phyloP scores from a whole-genome alignment of 2,888 invertebrate genomes.

The Entomobrya proxima region DNA sequence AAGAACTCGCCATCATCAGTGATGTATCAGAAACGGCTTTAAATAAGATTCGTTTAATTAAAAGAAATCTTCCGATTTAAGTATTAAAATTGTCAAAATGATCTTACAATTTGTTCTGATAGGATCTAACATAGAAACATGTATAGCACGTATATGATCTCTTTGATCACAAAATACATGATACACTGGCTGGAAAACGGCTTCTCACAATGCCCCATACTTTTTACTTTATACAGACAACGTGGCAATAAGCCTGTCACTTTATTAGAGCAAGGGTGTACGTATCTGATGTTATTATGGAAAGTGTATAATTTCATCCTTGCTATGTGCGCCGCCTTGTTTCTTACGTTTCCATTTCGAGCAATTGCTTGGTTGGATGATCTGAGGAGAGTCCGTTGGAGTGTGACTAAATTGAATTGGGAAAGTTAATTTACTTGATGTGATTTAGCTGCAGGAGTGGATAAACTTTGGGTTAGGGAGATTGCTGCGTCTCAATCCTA shows the following conservation, averaged over 20 bases:
- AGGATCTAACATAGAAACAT: background rate
- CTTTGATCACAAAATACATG: background rate
- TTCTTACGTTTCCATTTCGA: no score
- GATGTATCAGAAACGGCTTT: no score
- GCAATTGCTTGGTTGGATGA: constrained; percentile 12
- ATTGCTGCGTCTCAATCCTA: constrained; percentile 24
- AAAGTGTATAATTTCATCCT: no score
- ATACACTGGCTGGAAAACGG: background rate
- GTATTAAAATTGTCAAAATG: no score
- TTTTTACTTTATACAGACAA: background rate
- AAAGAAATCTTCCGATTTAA: no score
- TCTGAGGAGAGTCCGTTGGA: background rate
- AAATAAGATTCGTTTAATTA: no score
- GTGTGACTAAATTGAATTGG: constrained; percentile 74
- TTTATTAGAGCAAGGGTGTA: no score
- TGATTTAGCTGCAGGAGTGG: constrained; percentile 73
- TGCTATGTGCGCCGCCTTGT: no score
- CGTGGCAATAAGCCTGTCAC: no score
- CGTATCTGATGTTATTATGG: no score
- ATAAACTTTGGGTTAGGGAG: constrained; percentile 58
- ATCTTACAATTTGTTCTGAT: background rate
- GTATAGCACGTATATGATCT: background rate
- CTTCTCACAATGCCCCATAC: constrained; percentile 27
- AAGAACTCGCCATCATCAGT: no score
- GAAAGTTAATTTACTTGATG: constrained; percentile 75